phyloP scores from a whole-genome alignment of 2,888 invertebrate species.

The Standfussiana lucernea region DNA sequence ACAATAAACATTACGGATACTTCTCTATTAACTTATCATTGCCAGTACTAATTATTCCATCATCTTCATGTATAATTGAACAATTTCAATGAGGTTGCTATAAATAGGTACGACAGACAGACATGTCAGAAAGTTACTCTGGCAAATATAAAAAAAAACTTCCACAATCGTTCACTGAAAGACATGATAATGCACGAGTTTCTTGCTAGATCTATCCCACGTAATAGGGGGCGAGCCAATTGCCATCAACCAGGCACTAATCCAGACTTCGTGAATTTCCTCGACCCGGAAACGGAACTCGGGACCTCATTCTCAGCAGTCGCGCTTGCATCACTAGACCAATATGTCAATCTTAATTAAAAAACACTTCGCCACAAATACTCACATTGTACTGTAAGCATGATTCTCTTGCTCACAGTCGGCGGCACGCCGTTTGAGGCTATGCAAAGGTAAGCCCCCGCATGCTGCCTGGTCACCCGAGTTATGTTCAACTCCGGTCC shows the following conservation, averaged over 20 bases:
- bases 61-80: no score
- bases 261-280: background rate
- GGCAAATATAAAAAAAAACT: no score
- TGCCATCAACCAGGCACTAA: background rate
- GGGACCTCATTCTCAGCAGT: background rate
- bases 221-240: background rate
- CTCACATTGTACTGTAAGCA: constrained; percentile 96
- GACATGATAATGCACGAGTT: background rate
- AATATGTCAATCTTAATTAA: background rate
- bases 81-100: no score
- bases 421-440: constrained; percentile 96
- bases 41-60: background rate
- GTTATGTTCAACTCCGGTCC: constrained; percentile 93
- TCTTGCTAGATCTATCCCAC: background rate
- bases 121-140: no score
- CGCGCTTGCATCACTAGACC: background rate
- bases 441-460: constrained; percentile 95
- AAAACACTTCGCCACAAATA: background rate
- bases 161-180: background rate
- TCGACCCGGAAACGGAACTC: background rate
- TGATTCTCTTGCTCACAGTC: constrained; percentile 96
- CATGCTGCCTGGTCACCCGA: constrained; percentile 93
- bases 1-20: background rate
- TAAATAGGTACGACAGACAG: no score
- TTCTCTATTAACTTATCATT: background rate